Base-by-base conservation (phyloP, 1,140 invertebrate genomes). In the Sminthurinus signatus region DNA sequence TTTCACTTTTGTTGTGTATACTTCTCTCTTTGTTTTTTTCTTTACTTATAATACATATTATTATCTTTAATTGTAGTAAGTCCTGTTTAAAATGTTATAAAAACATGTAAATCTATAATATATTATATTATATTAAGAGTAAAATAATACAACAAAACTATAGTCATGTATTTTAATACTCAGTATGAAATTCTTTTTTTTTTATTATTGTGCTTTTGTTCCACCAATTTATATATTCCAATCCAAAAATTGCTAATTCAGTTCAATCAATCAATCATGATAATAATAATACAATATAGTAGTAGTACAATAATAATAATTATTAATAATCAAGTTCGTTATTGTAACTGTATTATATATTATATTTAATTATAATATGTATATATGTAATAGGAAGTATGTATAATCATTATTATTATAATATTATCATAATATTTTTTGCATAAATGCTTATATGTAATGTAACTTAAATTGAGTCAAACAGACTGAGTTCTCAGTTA, bases 401-500 rank as follows among this genome's bases (percentile, higher is more conserved):
- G 8, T 48, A 48, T 31, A 23, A 23, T 48, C 5, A 48, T 48
- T 48, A 28, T 52, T 28, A 52, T 56, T 39, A 36, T 56, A 23
- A 56, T 36, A 39, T 56, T 39, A 21, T 14, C 5, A 8, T 36
- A 36, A 8, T 8, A 8, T 36, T 5, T 36, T 36, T 5, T 15
- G 15, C 12, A 28, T 52, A 28, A 52, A 52, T 52, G 50, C 50
- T 28, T 56, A 56, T 36, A 36, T 56, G 54, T 52, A 52, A 52
- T 52, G 50, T 39, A 56, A 42, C 29, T 4, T 56, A 39, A 56
- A 56, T 56, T 56, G 54, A 56, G 54, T 23, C 54, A 19, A 19
- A 17, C 36, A 56, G 36, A 56, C 36, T 32, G 54, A 27, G 32
- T 52, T 52, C 55, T 81, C 90, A 93, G 83, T 92, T 88, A 81